Evolutionary conservation across 2,888 invertebrate genomes (phyloP).

Genomic region (Hypercompe scribonia): DNA sequence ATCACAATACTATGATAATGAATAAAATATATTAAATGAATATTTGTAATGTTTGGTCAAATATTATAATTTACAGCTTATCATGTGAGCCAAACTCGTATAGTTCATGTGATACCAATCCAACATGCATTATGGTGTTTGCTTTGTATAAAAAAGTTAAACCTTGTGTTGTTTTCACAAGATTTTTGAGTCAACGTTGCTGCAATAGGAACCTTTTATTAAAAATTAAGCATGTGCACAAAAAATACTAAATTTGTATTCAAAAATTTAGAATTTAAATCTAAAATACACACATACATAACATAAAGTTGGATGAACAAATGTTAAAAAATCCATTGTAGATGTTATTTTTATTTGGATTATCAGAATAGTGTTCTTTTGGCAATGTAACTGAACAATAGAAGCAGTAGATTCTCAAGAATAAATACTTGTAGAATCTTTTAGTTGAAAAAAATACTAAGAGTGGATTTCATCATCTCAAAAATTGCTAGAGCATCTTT

Average conservation of each 20-base stretch:
- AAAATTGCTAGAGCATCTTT: not conserved
- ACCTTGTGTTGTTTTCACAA: not conserved
- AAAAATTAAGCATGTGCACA: not conserved
- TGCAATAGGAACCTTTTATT: not conserved
- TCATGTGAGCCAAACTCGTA: not conserved
- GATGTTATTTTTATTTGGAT: not conserved
- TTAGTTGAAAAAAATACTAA: no score
- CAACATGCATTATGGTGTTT: not conserved
- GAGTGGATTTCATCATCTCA: no score
- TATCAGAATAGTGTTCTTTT: not conserved
- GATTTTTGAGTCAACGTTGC: not conserved
- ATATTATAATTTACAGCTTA: not conserved
- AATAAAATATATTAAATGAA: not conserved
- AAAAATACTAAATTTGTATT: not conserved
- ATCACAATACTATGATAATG: not conserved
- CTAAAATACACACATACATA: not conserved
- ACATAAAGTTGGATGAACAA: not conserved
- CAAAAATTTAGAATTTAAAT: not conserved
- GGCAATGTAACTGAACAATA: not conserved
- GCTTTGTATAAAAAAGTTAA: not conserved
- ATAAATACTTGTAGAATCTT: not conserved
- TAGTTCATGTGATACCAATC: not conserved
- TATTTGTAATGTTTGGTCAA: not conserved
- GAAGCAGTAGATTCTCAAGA: not conserved
- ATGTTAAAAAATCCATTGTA: not conserved